These are phyloP conservation scores for Neosilurus hyrtlii DNA, from an alignment of 2,797 vertebrate genomes.

Conservation along the genomic window DNA sequence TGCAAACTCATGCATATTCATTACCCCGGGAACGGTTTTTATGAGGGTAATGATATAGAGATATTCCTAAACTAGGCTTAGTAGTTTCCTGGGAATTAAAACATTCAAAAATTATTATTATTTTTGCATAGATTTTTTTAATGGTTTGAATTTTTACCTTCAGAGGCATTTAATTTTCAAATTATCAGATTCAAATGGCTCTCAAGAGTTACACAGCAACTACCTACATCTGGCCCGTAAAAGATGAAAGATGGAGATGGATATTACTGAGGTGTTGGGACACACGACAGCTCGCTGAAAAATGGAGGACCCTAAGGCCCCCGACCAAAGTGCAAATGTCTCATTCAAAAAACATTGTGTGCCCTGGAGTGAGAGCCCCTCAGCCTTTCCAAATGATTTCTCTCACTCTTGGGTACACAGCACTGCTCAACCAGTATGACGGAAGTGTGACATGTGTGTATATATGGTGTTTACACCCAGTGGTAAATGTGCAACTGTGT, in stretches of 20 bases:
- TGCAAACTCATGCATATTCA: slow-evolving; percentile 4
- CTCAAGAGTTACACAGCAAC: neutral
- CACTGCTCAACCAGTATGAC: neutral
- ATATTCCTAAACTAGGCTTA: neutral
- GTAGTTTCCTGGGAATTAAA: slow-evolving; percentile 4
- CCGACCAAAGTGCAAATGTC: slow-evolving; percentile 47
- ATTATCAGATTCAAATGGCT: neutral
- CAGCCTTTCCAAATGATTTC: neutral
- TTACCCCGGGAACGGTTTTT: neutral
- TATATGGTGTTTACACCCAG: neutral
- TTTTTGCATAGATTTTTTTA: slow-evolving; percentile 7
- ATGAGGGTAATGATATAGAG: slow-evolving; percentile 13
- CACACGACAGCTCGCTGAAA: slow-evolving; percentile 15
- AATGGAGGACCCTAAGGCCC: slow-evolving; percentile 30
- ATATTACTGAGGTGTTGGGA: slow-evolving; percentile 27
- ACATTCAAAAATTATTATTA: neutral
- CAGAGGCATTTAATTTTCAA: slow-evolving; percentile 12
- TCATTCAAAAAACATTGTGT: slow-evolving; percentile 50
- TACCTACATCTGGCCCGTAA: slow-evolving; percentile 10
- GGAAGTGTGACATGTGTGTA: neutral
- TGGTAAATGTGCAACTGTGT: slow-evolving; percentile 10
- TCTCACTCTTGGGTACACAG: neutral
- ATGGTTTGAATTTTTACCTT: neutral
- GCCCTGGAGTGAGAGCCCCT: neutral
- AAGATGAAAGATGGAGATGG: slow-evolving; percentile 29